phyloP scores from a whole-genome alignment of 1,140 invertebrate species.

The Drosophila mauritiana region DNA sequence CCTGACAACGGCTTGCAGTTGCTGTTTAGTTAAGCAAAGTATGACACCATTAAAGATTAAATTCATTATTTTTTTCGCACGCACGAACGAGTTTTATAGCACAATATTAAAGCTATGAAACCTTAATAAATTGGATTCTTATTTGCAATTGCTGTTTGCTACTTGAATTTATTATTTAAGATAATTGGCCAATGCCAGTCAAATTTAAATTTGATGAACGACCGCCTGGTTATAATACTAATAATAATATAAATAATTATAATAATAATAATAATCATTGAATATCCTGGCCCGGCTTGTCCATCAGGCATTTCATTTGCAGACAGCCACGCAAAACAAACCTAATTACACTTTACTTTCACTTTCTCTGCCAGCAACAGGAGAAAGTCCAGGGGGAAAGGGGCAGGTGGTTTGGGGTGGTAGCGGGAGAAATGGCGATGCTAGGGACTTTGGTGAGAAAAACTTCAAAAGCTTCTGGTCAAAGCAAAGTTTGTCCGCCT shows the following conservation, averaged over 20 bases:
- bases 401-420: neutral
- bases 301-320: slow-evolving; percentile 69
- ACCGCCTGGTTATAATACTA: neutral
- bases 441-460: slow-evolving; percentile 31
- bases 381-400: neutral
- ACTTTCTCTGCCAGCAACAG: slow-evolving; percentile 57
- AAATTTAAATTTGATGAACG: slow-evolving; percentile 7
- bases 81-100: too few relatives aligned
- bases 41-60: neutral
- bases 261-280: slow-evolving; percentile 6
- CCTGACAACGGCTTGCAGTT: neutral
- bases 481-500: slow-evolving; percentile 41
- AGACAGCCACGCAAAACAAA: slow-evolving; percentile 77
- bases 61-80: neutral
- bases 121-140: neutral
- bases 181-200: slow-evolving; percentile 2
- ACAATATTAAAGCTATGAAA: too few relatives aligned
- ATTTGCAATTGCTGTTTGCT: slow-evolving; percentile 1
- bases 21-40: neutral
- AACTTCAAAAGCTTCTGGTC: slow-evolving; percentile 60
- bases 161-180: slow-evolving; percentile 17
- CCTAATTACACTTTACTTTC: slow-evolving; percentile 79
- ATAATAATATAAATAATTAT: slow-evolving; percentile 7
- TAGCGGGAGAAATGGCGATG: neutral
- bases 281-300: neutral